A percentile compares a stretch with the other conserved stretches of the same genome.
Conservation (phyloP, 92 coral and sea anemone species). For the Zoanthus sociatus region DNA sequence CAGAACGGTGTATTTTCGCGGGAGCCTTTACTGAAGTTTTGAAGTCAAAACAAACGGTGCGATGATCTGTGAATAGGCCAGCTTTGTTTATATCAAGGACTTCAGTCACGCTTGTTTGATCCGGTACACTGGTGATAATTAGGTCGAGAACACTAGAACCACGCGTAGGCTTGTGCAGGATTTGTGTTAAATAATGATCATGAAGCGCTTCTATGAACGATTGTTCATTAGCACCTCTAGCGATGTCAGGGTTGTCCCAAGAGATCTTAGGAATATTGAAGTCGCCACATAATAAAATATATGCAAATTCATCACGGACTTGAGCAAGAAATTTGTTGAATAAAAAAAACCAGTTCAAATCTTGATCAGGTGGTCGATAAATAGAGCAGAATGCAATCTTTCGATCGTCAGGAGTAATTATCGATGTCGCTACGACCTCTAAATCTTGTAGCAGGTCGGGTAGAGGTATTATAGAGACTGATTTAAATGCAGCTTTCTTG, state of each 20-base stretch:
- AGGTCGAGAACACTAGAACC: conserved; percentile 61
- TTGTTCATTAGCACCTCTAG: conserved; percentile 55
- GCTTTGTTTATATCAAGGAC: conserved; percentile 38
- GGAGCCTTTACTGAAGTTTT: conserved; percentile 47
- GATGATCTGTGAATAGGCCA: conserved; percentile 37
- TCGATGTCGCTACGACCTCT: conserved; percentile 41
- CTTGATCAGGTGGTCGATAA: conserved; percentile 44
- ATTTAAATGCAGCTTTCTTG: conserved; percentile 53
- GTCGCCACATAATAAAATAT: conserved; percentile 67
- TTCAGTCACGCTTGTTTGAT: conserved; percentile 42
- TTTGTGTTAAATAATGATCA: conserved; percentile 60
- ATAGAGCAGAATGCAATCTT: conserved; percentile 49
- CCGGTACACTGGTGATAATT: conserved; percentile 65
- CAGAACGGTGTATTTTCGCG: conserved; percentile 43
- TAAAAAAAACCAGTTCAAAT: conserved; percentile 46
- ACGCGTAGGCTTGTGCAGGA: conserved; percentile 67
- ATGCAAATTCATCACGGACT: conserved; percentile 51
- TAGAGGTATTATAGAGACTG: conserved; percentile 48
- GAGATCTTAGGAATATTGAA: conserved; percentile 65
- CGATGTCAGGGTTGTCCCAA: conserved; percentile 59
- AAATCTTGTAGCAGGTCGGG: conserved; percentile 46
- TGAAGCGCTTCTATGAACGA: conserved; percentile 57
- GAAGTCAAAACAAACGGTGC: conserved; percentile 15
- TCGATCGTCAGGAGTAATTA: conserved; percentile 41
- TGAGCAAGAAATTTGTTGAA: conserved; percentile 44